Conservation (phyloP, 2,888 invertebrate genomes). For the Megalurothrips usitatus region DNA sequence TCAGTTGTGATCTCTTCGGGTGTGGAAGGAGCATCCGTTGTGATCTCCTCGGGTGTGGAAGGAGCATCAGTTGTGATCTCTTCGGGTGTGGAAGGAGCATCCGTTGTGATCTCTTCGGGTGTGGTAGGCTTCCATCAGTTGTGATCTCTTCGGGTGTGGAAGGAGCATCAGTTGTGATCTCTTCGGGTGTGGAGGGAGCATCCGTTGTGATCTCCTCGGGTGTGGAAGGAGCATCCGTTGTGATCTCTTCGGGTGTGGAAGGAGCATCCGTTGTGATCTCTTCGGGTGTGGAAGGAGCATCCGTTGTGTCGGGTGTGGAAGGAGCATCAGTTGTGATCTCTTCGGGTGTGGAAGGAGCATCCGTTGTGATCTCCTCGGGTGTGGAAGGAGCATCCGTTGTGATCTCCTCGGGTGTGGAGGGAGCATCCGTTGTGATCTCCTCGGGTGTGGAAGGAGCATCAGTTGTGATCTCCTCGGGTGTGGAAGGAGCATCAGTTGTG, state of each 20-base stretch:
- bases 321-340: background rate
- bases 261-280: background rate
- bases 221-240: background rate
- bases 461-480: background rate
- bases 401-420: background rate
- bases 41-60: background rate
- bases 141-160: background rate
- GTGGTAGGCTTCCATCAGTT: background rate
- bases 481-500: background rate
- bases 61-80: no score
- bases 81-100: no score
- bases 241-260: background rate
- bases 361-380: background rate
- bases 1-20: background rate
- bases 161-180: background rate
- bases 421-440: background rate
- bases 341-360: background rate
- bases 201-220: background rate
- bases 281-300: background rate
- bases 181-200: background rate
- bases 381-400: background rate
- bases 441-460: background rate
- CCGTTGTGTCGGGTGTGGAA: background rate
- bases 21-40: background rate
- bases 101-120: no score